Conservation (phyloP, 2,888 invertebrate genomes). For the Lampropteryx suffumata region DNA sequence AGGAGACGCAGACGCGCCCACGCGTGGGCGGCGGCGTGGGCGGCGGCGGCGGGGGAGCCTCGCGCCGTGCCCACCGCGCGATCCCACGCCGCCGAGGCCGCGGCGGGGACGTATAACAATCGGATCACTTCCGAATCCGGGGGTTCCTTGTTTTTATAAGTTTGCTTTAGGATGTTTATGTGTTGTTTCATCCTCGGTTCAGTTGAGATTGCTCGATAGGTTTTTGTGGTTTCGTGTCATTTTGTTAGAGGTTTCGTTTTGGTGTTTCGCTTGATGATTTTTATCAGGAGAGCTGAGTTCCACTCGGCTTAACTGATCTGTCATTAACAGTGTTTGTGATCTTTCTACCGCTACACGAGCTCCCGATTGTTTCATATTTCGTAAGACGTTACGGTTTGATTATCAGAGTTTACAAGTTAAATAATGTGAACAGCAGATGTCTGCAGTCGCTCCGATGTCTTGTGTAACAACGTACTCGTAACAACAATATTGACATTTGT, state of each 20-base stretch:
- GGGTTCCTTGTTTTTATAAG: constrained; percentile 52
- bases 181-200: too few relatives aligned
- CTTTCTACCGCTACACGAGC: too few relatives aligned
- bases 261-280: too few relatives aligned
- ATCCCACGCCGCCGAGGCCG: constrained; percentile 53
- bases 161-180: not conserved
- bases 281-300: too few relatives aligned
- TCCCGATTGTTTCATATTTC: too few relatives aligned
- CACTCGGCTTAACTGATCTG: too few relatives aligned
- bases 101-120: constrained; percentile 65
- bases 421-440: constrained; percentile 6
- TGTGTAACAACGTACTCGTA: constrained; percentile 4
- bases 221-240: too few relatives aligned
- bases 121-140: constrained; percentile 51
- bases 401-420: constrained; percentile 5
- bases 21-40: constrained; percentile 33
- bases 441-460: constrained; percentile 3
- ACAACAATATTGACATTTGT: constrained; percentile 20
- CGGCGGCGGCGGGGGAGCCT: too few relatives aligned
- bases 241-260: too few relatives aligned
- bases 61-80: constrained; percentile 49
- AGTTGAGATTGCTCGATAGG: too few relatives aligned
- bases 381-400: too few relatives aligned
- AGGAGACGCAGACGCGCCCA: constrained; percentile 53
- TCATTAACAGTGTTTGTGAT: too few relatives aligned